These are phyloP conservation scores for Bombus sibiricus DNA, from an alignment of 1,140 invertebrate genomes.

Conservation along the genomic window DNA sequence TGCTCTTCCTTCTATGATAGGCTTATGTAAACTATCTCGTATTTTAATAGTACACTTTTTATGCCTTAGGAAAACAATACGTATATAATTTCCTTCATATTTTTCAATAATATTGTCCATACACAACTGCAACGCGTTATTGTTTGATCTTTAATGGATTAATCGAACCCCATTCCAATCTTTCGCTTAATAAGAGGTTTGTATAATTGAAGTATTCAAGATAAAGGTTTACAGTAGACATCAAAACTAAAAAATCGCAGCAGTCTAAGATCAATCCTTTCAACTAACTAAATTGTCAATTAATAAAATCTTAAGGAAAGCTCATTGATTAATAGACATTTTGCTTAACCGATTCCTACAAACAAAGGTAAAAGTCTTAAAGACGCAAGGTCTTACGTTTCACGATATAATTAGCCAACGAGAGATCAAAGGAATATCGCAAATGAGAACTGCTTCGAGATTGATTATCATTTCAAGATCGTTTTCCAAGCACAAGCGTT, in stretches of 20 bases:
- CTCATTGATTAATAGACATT: background rate
- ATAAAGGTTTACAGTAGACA: background rate
- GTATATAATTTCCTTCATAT: too few relatives aligned
- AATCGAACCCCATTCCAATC: background rate
- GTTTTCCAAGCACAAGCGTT: background rate
- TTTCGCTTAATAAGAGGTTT: background rate
- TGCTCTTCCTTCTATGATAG: too few relatives aligned
- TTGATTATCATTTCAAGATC: slow-evolving; percentile 47
- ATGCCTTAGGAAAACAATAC: too few relatives aligned
- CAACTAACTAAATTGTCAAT: background rate
- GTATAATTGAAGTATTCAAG: background rate
- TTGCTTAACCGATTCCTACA: background rate
- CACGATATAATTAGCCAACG: slow-evolving; percentile 18
- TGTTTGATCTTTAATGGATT: background rate
- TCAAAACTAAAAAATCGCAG: too few relatives aligned
- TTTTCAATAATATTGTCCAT: too few relatives aligned
- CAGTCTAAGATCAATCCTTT: background rate
- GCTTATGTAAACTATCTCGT: too few relatives aligned
- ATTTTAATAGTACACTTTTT: too few relatives aligned
- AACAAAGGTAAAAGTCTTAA: background rate
- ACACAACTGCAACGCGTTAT: too few relatives aligned
- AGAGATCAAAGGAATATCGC: slow-evolving; percentile 21
- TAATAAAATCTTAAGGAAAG: background rate
- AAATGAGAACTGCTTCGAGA: slow-evolving; percentile 17
- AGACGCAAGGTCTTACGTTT: background rate